Percentiles rank a stretch among this genome's conserved stretches.
Evolutionary conservation across 2,797 vertebrate genomes (phyloP).

Genomic region (Haliaeetus albicilla): DNA sequence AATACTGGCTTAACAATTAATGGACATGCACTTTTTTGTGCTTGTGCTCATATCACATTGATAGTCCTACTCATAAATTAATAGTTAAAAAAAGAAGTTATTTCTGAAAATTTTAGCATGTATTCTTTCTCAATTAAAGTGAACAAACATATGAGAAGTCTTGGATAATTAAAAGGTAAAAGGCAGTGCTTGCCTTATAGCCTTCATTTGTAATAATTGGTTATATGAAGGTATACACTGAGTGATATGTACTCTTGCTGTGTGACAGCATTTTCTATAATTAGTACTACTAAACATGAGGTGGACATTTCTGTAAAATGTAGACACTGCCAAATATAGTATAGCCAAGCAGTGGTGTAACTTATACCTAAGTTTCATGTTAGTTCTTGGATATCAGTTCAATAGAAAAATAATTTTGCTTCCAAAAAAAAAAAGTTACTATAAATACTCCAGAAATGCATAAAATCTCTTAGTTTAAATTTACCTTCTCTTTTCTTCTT

Average conservation of each 20-base stretch:
- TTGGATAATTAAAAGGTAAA: not conserved
- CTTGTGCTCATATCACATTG: not conserved
- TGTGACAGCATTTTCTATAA: constrained; percentile 40
- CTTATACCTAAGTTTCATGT: constrained; percentile 15
- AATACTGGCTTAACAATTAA: not conserved
- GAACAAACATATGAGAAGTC: not conserved
- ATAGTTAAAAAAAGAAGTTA: not conserved
- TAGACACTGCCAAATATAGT: constrained; percentile 42
- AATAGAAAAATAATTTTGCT: not conserved
- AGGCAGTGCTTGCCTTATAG: not conserved
- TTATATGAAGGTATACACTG: not conserved
- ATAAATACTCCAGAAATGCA: not conserved
- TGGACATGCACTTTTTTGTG: not conserved
- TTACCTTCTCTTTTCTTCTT: not conserved
- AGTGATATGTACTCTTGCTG: not conserved
- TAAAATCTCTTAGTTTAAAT: not conserved
- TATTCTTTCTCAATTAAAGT: not conserved
- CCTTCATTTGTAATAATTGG: not conserved
- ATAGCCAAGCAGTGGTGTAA: constrained; percentile 28
- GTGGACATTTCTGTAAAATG: constrained; percentile 43
- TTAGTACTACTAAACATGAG: constrained; percentile 39
- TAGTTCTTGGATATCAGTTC: not conserved
- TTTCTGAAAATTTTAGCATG: not conserved
- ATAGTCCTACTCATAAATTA: not conserved
- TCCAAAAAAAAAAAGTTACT: not conserved